Conservation (phyloP, 2,113 vertebrate genomes). For the Neogobius melanostomus region DNA sequence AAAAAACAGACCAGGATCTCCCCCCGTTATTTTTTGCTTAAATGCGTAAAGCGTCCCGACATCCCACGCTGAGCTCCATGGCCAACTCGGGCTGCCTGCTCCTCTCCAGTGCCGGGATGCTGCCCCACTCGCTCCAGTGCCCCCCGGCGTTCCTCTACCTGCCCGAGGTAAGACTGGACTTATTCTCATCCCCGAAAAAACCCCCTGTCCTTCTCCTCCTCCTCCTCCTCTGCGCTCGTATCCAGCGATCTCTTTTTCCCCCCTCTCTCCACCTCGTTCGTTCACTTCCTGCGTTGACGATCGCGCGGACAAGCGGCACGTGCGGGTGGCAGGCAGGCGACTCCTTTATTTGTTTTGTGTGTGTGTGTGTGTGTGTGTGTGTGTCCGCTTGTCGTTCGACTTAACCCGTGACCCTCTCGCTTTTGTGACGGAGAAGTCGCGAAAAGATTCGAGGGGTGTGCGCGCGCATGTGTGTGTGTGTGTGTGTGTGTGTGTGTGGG, state of each 20-base stretch:
- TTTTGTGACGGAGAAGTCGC: neutral
- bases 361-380: no score
- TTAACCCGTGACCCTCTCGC: conserved; percentile 55
- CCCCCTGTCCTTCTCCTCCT: conserved; percentile 3
- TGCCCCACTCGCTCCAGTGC: conserved; percentile 89
- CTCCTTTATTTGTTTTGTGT: neutral
- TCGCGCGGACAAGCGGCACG: conserved; percentile 49
- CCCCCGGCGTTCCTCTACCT: conserved; percentile 94
- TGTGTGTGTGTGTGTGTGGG: no score
- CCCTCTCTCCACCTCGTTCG: no score
- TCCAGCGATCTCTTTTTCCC: no score
- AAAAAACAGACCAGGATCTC: conserved; percentile 62
- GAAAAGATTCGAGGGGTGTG: neutral
- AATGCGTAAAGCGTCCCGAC: conserved; percentile 73
- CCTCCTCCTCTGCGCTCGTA: neutral
- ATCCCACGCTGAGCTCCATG: conserved; percentile 95
- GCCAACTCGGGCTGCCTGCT: conserved; percentile 97
- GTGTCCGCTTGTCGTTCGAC: neutral
- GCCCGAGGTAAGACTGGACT: conserved; percentile 87
- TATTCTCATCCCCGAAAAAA: neutral
- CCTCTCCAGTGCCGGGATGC: conserved; percentile 92
- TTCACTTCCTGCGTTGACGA: conserved; percentile 11
- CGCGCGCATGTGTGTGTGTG: neutral
- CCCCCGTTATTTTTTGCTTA: conserved; percentile 44
- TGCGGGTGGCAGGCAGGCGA: conserved; percentile 26